Evolutionary conservation across 2,113 vertebrate species (phyloP).

Genomic region (Podarcis cretensis): DNA sequence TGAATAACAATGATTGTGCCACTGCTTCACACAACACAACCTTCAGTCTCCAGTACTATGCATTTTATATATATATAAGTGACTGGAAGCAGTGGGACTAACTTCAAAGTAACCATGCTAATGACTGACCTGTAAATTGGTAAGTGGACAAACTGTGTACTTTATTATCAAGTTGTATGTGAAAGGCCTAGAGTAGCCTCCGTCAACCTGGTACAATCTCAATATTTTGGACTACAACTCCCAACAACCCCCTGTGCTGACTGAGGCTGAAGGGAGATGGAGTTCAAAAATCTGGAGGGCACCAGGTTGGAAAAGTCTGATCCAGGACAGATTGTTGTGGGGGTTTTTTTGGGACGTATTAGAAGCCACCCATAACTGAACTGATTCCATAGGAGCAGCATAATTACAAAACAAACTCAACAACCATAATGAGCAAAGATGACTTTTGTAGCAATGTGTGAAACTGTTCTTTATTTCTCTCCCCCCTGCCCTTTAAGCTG

Average conservation of each 20-base stretch:
- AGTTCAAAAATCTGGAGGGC: too few species aligned
- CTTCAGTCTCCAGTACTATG: background rate
- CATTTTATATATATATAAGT: background rate
- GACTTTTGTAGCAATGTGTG: background rate
- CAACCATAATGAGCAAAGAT: conserved; percentile 45
- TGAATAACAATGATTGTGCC: background rate
- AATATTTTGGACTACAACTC: too few species aligned
- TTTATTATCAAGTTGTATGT: background rate
- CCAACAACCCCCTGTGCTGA: too few species aligned
- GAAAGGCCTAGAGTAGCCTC: background rate
- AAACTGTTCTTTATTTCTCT: conserved; percentile 3
- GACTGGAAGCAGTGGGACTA: background rate
- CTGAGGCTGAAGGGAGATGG: too few species aligned
- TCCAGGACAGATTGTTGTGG: background rate
- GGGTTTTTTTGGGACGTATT: background rate
- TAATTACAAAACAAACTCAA: background rate
- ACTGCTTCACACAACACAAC: background rate
- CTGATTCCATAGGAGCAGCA: background rate
- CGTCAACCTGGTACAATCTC: too few species aligned
- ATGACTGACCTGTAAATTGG: background rate
- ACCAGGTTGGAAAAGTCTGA: background rate
- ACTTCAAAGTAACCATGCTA: background rate
- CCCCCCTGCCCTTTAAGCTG: conserved; percentile 35
- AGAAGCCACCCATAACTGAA: background rate
- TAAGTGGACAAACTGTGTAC: too few species aligned